Base-by-base conservation (phyloP, 2,888 invertebrate species). In the Podotricha telesiphe region DNA sequence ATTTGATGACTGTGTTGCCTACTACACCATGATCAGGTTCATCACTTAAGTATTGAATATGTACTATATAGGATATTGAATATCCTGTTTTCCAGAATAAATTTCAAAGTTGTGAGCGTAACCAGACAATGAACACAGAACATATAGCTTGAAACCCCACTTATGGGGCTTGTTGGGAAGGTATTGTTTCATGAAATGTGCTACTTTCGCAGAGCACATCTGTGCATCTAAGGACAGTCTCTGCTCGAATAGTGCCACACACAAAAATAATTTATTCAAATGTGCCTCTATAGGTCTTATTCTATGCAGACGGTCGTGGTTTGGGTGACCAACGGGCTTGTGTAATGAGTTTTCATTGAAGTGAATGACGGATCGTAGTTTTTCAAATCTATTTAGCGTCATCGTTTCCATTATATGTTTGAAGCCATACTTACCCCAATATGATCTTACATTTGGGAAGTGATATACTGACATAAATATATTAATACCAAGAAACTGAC, bases 151-250 rank as follows among this genome's bases (percentile, higher is more conserved):
- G 55, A 73, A 75, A 6, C 75, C 75, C 73, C 73, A 74, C 65
- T 76, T 75, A 59, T 74, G 75, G 7, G 72, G 74, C 53, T 74
- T 75, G 53, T 74, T 75, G 11, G 74, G 73, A 0, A 74, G 65
- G 34, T 75, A 75, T 55, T 76, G 75, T 68, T 74, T 76, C 34
- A 76, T 51, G 50, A 73, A 76, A 73, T 75, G 75, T 19, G 34
- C 68, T 20, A 74, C 58, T 71, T 75, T 75, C 6, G 75, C 51
- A 62, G 72, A 22, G 17, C 69, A 69, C 67, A 69, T 72, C 56
- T 78, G 76, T 63, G 76, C 77, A 70, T 75, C 76, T 51, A 76
- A 37, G 11, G 73, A 76, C 4, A 78, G 69, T 42, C 74, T 63
- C 62, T 76, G 75, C 20, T 73, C 65, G 20, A 74, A 70, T 53